Evolutionary conservation across 92 coral and sea anemone genomes (phyloP).

Genomic region (Micromussa lordhowensis): DNA sequence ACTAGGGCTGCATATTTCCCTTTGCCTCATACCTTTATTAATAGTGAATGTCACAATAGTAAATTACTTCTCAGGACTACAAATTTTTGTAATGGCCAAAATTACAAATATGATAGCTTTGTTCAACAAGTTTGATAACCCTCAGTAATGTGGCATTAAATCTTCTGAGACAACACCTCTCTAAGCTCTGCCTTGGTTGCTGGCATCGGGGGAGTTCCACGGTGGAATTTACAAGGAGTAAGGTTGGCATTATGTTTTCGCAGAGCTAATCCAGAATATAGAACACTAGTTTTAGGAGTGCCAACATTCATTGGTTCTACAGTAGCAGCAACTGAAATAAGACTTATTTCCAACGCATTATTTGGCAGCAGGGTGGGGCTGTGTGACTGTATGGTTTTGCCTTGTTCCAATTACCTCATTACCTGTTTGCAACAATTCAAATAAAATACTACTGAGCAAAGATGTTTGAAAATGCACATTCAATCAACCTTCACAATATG

Average conservation of each 20-base stretch:
- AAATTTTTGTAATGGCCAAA: not conserved
- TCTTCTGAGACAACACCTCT: constrained; percentile 71
- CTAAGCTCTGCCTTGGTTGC: constrained; percentile 54
- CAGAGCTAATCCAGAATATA: constrained; percentile 60
- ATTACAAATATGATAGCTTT: not conserved
- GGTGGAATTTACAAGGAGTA: constrained; percentile 87
- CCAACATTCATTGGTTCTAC: constrained; percentile 19
- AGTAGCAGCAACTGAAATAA: constrained; percentile 66
- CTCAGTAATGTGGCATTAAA: constrained; percentile 29
- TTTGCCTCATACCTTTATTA: no score
- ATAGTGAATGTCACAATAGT: no score
- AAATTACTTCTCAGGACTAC: not conserved
- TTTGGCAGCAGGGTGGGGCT: constrained; percentile 12
- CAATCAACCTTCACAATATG: no score
- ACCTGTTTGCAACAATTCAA: not conserved
- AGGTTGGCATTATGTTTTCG: constrained; percentile 36
- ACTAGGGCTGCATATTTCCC: no score
- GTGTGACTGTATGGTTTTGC: constrained; percentile 22
- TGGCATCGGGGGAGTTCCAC: constrained; percentile 81
- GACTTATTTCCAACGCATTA: constrained; percentile 54
- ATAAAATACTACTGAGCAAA: no score
- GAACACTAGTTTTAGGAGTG: constrained; percentile 38
- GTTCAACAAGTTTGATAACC: not conserved
- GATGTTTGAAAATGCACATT: no score
- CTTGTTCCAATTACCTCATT: not conserved